Evolutionary conservation across 2,888 invertebrate species (phyloP).

Genomic region (Colostygia pectinataria): DNA sequence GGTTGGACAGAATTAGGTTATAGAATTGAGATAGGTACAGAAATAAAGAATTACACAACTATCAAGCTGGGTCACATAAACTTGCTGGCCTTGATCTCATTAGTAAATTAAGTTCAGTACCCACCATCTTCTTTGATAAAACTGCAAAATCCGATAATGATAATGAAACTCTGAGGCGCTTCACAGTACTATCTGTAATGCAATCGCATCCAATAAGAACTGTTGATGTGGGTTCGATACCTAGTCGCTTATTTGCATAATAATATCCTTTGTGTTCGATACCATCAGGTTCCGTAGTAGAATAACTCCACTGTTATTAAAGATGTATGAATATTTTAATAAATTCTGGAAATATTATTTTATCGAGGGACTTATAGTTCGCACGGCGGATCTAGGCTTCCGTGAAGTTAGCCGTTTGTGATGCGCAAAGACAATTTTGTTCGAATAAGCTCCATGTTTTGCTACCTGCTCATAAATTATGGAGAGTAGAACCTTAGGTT

Average conservation of each 20-base stretch:
- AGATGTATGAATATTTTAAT: constrained; percentile 14
- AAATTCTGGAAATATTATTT: constrained; percentile 1
- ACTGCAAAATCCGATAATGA: constrained; percentile 17
- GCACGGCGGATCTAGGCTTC: no score
- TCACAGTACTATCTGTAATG: constrained; percentile 54
- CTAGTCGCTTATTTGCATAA: constrained; percentile 59
- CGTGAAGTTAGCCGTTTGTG: no score
- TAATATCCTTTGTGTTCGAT: constrained; percentile 54
- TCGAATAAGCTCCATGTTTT: no score
- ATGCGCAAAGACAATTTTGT: no score
- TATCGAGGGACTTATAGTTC: no score
- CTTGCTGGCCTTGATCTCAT: neutral
- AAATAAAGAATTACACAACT: neutral
- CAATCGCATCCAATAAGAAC: constrained; percentile 62
- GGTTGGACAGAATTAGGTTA: no score
- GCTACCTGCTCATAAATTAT: no score
- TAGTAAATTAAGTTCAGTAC: constrained; percentile 3
- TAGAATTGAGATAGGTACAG: no score
- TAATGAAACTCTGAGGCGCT: constrained; percentile 21
- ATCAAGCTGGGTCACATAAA: neutral
- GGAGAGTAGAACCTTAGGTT: no score
- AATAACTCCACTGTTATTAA: constrained; percentile 14
- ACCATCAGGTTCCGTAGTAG: constrained; percentile 30
- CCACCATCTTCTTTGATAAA: constrained; percentile 8
- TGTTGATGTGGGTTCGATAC: constrained; percentile 61